Base-by-base conservation (phyloP, 1,140 invertebrate species). In the Pemphigus obesinymphae region DNA sequence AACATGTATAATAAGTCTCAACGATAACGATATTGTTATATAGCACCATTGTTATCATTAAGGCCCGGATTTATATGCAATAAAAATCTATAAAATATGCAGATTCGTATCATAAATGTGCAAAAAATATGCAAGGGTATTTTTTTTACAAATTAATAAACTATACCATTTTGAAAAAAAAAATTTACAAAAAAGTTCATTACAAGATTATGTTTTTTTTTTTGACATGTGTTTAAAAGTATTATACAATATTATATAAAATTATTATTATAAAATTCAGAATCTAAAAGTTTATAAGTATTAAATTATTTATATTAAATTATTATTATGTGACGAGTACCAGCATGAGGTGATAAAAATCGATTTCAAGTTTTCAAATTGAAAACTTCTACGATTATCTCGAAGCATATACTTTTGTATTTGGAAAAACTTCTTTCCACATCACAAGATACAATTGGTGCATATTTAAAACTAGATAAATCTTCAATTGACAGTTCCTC, bases 371-470 rank as follows among this genome's bases (percentile, higher is more conserved):
- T 53, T 53, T 72, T 72, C 68, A 10, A 72, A 23, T 26, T 40
- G 48, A 53, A 48, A 76, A 26, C n/a, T 76, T n/a, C n/a, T 34
- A 31, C 73, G n/a, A 43, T 76, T 76, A 76, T 76, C 73, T 50
- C n/a, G 11, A 20, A 76, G 34, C 13, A 76, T 34, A 50, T n/a
- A 7, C 48, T 76, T n/a, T n/a, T n/a, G n/a, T n/a, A n/a, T n/a
- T n/a, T n/a, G n/a, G n/a, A n/a, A n/a, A n/a, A n/a, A n/a, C n/a
- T n/a, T n/a, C n/a, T n/a, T n/a, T n/a, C n/a, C n/a, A n/a, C n/a
- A n/a, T n/a, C n/a, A n/a, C n/a, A n/a, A n/a, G n/a, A n/a, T n/a
- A n/a, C n/a, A n/a, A n/a, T n/a, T n/a, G n/a, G n/a, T n/a, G n/a
- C n/a, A n/a, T n/a, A n/a, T n/a, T n/a, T n/a, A n/a, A n/a, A n/a